phyloP scores from a whole-genome alignment of 2,797 vertebrate species.

The Gadopsis bispinosus region DNA sequence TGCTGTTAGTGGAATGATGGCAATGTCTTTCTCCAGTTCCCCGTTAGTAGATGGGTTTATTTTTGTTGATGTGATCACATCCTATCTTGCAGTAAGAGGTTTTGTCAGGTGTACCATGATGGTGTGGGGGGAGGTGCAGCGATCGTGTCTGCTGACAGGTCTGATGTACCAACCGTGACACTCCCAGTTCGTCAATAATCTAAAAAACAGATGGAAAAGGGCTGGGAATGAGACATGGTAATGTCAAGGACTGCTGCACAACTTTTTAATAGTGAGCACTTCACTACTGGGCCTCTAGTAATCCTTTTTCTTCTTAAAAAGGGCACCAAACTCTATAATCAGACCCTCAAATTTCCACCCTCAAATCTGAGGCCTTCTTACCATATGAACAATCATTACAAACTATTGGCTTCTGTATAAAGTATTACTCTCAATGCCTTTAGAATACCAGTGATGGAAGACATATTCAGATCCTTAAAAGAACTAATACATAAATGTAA shows the following conservation, averaged over 20 bases:
- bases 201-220: slow-evolving; percentile 79
- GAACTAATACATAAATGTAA: not conserved
- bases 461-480: not conserved
- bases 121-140: slow-evolving; percentile 61
- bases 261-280: slow-evolving; percentile 46
- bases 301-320: slow-evolving; percentile 13
- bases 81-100: slow-evolving; percentile 56
- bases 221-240: slow-evolving; percentile 62
- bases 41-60: slow-evolving; percentile 53
- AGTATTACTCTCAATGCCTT: slow-evolving; percentile 1
- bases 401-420: not conserved
- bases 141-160: slow-evolving; percentile 67
- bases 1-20: slow-evolving; percentile 36
- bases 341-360: not conserved
- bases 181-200: slow-evolving; percentile 70
- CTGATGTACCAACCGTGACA: slow-evolving; percentile 71
- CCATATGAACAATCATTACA: not conserved
- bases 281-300: not conserved
- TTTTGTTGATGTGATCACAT: slow-evolving; percentile 70
- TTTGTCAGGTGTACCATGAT: slow-evolving; percentile 70
- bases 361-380: not conserved
- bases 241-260: slow-evolving; percentile 57
- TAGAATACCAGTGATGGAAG: not conserved
- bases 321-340: not conserved
- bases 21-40: slow-evolving; percentile 25